Base-by-base conservation (phyloP, 2,113 vertebrate genomes). In the Notarius lentiginosus region DNA sequence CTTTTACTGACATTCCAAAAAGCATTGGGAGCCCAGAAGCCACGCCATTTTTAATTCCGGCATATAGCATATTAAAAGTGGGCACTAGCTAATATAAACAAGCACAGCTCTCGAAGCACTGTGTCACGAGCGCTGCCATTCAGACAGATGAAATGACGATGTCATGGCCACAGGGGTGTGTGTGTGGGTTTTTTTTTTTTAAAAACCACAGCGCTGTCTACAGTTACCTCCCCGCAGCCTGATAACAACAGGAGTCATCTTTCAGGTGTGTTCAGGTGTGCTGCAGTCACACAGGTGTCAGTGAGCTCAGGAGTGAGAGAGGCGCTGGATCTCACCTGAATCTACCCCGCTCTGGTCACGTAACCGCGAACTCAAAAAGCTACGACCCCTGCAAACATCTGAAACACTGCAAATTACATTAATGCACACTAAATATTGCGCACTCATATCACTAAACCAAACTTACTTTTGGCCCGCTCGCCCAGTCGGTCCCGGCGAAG, bases 241-340 rank as follows among this genome's bases (percentile, higher is more conserved):
- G 93, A 92, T 92, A 93, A 65, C 86, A 81, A 61, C 86, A 81
- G n/a, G 88, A 85, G 88, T 94, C 90, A 41, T 81, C 86, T 94
- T 93, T 92, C 91, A 91, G 82, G 88, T 90, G 88, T 89, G 88
- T 93, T 92, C 91, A 91, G 82, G 88, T 90, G 88, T 89, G 88
- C 75, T 70, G 30, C 49, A 85, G 87, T 89, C 90, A 87, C 83
- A 90, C 91, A 89, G 90, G 92, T 91, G 92, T 91, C 89, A 89
- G 88, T 47, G 84, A 24, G 77, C 86, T 89, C 70, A 88, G 91
- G 70, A 81, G 56, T 47, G 53, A 61, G 87, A 92, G 66, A 85
- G 86, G 65, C 68, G 41, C 76, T 20, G 22, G 49, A 83, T 61
- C 77, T 80, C 73, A 75, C 84, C 86, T 27, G 24, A 79, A 65